Base-by-base conservation (phyloP, 2,888 invertebrate species). In the Heliconius charithonia region DNA sequence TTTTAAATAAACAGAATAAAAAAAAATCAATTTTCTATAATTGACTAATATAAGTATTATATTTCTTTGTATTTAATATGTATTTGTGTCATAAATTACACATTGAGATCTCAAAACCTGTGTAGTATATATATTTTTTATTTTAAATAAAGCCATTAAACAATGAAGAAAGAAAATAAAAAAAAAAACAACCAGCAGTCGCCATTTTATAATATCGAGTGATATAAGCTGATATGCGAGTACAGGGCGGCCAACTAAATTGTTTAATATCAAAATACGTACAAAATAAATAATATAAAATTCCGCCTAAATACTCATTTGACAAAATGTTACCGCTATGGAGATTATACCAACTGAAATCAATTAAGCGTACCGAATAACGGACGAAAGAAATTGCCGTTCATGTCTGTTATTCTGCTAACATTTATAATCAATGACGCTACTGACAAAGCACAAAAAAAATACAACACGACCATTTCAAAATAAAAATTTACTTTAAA, bases 171-270 rank as follows among this genome's bases (percentile, higher is more conserved):
- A 65, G 12, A 51, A 51, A 6, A 19, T 16, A 27, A 1, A 37
- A 37, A 27, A 19, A 76, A 37, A 27, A 19, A 76, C 77, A 73
- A 77, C 29, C 69, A 77, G 69, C 56, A 73, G 69, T 63, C 67
- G 73, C 27, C 37, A 16, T 45, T 32, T 25, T 29, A 77, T 86
- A 87, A 88, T 87, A 88, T 87, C 87, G 85, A 84, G 80, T 86
- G 87, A 90, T 89, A 89, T 87, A 87, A 79, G 83, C 83, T 90
- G 91, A 92, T 92, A 92, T 92, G 92, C 69, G 41, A 69, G 16
- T 45, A 67, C 89, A 88, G 25, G 62, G 37, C 59, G 37, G 62
- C 78, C 59, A 72, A 72, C 71, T 56, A 29, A 72, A 80, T 4
- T 78, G 66, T 82, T 85, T 88, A 89, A 88, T 90, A 90, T 90